phyloP scores from a whole-genome alignment of 2,888 invertebrate species.

The Epicampocera succincta region DNA sequence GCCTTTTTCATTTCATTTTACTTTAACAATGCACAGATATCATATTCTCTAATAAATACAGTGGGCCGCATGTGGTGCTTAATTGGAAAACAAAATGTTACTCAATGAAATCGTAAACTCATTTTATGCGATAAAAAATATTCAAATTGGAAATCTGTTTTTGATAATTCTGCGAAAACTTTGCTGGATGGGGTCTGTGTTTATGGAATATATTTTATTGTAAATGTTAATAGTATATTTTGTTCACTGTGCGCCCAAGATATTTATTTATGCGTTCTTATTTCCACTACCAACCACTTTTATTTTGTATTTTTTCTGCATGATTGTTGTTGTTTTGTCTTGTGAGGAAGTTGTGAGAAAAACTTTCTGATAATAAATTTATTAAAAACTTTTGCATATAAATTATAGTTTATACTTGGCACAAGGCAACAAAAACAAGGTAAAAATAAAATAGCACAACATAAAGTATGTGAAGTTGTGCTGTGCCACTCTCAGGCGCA shows the following conservation, averaged over 20 bases:
- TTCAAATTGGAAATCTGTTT: no score
- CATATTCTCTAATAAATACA: constrained; percentile 25
- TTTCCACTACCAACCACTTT: constrained; percentile 41
- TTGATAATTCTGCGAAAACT: not conserved
- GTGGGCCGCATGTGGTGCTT: not conserved
- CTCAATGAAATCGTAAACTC: not conserved
- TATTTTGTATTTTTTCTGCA: constrained; percentile 15
- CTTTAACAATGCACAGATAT: constrained; percentile 54
- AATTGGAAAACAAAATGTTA: not conserved
- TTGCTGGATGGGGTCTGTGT: no score
- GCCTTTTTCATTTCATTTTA: constrained; percentile 39
- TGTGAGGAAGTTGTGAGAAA: constrained; percentile 70
- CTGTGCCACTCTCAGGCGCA: not conserved
- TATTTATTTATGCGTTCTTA: constrained; percentile 20
- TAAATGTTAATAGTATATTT: no score
- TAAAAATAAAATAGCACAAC: constrained; percentile 12
- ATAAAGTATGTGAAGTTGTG: not conserved
- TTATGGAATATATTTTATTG: no score
- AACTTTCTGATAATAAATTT: constrained; percentile 77
- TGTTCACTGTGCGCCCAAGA: constrained; percentile 35
- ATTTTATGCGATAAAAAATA: not conserved
- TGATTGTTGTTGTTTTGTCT: constrained; percentile 51
- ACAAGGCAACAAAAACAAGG: constrained; percentile 29
- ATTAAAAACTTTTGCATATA: constrained; percentile 77
- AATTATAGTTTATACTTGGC: constrained; percentile 73